Base-by-base conservation (phyloP, 2,113 vertebrate species). In the Sporophila hypoxantha region DNA sequence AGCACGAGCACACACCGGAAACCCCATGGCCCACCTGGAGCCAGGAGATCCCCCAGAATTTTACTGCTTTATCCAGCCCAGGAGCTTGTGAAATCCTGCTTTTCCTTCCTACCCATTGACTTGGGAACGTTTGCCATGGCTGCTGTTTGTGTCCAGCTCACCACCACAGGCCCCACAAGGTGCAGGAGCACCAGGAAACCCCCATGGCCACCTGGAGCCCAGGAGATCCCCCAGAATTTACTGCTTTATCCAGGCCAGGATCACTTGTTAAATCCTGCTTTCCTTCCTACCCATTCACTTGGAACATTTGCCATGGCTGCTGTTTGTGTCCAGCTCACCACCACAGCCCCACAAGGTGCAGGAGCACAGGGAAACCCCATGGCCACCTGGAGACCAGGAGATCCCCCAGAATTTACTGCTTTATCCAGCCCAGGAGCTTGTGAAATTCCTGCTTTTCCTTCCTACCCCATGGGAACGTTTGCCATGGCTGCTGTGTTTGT, bases 111-210 rank as follows among this genome's bases (percentile, higher is more conserved):
- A 0, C 44, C 47, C 36, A 5, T 5, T 34, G 73, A 6, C 5
- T 6, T 0, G 5, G 67, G 46, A 64, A 13, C 0, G 0, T 57
- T 77, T 88, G 20, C 44, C 44, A 46, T 0, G 4, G 11, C 3
- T 0, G 49, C 26, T 50, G 49, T 10, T 50, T 50, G 49, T 50
- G 49, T 17, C 9, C 49, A 27, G 49, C 49, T 27, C 49, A 50
- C 15, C 49, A 50, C 15, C 27, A 29, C 50, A 29, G 50, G 17
- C 16, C 27, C 17, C 27, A 29, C 50, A 17, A 7, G 27, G 27
- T 52, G 50, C 50, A 52, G 50, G 27, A 29, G 16, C 27, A 52
- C 6, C 2, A 7, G 50, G 50, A 52, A 52, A 29, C 6, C 15
- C 27, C 50, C 16, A 17, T n/a, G n/a, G n/a, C n/a, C n/a, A n/a